phyloP scores from a whole-genome alignment of 2,888 invertebrate species.

The Caenorhabditis virilis region DNA sequence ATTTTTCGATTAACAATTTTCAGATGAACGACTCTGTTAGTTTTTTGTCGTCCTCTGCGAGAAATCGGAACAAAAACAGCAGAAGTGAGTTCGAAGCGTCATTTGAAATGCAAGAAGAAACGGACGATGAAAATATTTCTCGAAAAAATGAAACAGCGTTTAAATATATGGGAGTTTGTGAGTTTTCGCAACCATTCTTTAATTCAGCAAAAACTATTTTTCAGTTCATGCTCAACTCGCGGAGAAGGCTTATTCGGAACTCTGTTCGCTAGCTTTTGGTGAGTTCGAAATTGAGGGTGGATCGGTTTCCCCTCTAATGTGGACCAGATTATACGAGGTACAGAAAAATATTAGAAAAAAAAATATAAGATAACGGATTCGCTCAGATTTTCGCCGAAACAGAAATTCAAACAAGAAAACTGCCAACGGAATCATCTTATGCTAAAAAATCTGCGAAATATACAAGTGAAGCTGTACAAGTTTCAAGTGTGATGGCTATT shows the following conservation, averaged over 20 bases:
- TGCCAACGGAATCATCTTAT: slow-evolving; percentile 15
- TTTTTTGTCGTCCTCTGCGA: no score
- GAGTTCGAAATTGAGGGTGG: slow-evolving; percentile 27
- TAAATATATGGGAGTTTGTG: slow-evolving; percentile 29
- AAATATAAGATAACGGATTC: background rate
- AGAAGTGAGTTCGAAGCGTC: background rate
- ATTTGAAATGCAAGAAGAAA: background rate
- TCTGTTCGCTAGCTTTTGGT: slow-evolving; percentile 18
- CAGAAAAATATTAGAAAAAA: background rate
- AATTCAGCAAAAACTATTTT: background rate
- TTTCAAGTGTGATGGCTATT: slow-evolving; percentile 20
- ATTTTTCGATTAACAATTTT: no score
- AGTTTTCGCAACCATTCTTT: background rate
- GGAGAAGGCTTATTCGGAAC: slow-evolving; percentile 29
- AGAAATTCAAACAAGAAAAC: slow-evolving; percentile 24
- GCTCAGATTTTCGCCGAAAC: slow-evolving; percentile 22
- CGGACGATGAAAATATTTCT: background rate
- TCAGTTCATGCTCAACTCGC: slow-evolving; percentile 23
- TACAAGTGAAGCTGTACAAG: slow-evolving; percentile 38
- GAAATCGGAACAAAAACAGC: no score
- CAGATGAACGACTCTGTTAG: no score
- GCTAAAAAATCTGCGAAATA: slow-evolving; percentile 18
- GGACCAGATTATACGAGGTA: slow-evolving; percentile 30
- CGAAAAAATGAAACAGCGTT: slow-evolving; percentile 21
- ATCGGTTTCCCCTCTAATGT: slow-evolving; percentile 26